These are phyloP conservation scores for Rhingia campestris DNA, from an alignment of 2,888 invertebrate genomes.

Conservation along the genomic window DNA sequence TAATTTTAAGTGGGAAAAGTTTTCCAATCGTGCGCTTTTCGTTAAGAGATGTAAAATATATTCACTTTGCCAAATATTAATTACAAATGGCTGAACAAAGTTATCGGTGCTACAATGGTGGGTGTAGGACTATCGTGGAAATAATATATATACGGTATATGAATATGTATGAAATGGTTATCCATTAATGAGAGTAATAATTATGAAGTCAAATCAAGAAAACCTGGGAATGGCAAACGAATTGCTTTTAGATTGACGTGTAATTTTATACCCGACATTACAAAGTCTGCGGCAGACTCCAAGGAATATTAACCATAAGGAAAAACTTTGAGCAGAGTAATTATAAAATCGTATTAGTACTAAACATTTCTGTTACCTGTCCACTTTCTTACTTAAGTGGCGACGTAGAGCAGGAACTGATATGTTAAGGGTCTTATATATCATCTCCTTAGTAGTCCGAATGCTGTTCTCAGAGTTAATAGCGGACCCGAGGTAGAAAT, in stretches of 20 bases:
- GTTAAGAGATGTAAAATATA: slow-evolving; percentile 41
- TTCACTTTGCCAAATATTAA: slow-evolving; percentile 65
- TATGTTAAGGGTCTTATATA: too few relatives aligned
- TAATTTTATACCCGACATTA: background rate
- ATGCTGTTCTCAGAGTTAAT: too few relatives aligned
- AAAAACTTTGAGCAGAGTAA: background rate
- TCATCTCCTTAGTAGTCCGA: too few relatives aligned
- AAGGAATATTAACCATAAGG: background rate
- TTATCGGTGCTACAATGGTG: slow-evolving; percentile 19
- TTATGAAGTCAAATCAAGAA: background rate
- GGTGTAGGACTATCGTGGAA: background rate
- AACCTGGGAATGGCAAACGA: background rate
- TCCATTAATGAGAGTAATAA: slow-evolving; percentile 7
- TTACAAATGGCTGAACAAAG: slow-evolving; percentile 51
- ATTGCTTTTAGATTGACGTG: background rate
- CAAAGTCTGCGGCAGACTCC: background rate
- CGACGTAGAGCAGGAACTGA: too few relatives aligned
- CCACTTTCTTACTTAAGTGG: too few relatives aligned
- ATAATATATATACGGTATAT: too few relatives aligned
- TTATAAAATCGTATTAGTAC: too few relatives aligned
- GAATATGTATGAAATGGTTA: background rate
- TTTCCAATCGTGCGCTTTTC: slow-evolving; percentile 63
- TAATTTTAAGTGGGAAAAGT: slow-evolving; percentile 68
- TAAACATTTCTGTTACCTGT: too few relatives aligned
- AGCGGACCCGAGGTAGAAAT: too few relatives aligned